These are phyloP conservation scores for Hoplodrina ambigua DNA, from an alignment of 2,888 invertebrate genomes.

Conservation along the genomic window DNA sequence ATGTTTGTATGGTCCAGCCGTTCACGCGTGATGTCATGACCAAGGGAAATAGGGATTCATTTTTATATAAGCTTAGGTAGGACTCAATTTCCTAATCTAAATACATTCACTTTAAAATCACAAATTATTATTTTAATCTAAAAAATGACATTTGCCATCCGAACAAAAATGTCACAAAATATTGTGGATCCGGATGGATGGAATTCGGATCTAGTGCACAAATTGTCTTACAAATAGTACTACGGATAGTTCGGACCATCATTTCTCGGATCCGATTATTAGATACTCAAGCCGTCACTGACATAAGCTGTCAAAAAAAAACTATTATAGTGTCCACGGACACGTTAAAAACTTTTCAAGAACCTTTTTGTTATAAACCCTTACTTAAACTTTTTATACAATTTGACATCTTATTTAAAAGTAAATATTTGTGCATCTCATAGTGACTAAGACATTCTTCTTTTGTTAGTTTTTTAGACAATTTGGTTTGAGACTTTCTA, in stretches of 20 bases:
- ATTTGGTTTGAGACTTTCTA: slow-evolving; percentile 64
- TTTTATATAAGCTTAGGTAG: too few species aligned
- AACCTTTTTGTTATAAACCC: slow-evolving; percentile 58
- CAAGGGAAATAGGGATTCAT: too few species aligned
- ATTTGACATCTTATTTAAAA: slow-evolving; percentile 79
- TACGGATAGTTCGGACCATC: too few species aligned
- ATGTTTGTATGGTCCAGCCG: too few species aligned
- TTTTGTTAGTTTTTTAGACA: slow-evolving; percentile 68
- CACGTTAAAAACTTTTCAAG: slow-evolving; percentile 51
- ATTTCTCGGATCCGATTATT: background rate
- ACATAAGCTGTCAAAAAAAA: slow-evolving; percentile 4
- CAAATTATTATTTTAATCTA: too few species aligned
- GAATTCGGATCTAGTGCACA: background rate
- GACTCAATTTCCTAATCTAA: background rate
- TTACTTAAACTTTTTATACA: slow-evolving; percentile 42
- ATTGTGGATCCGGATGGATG: background rate
- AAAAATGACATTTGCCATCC: too few species aligned
- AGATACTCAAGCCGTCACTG: background rate
- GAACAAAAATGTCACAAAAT: background rate
- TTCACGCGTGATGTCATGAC: too few species aligned
- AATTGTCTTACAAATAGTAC: too few species aligned
- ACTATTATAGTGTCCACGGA: background rate
- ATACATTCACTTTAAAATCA: background rate
- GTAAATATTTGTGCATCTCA: slow-evolving; percentile 75
- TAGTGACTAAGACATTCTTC: slow-evolving; percentile 69